Percentiles rank a stretch among this genome's conserved stretches.
phyloP scores from a whole-genome alignment of 1,140 invertebrate species.

The Trachymyrmex cornetzi region DNA sequence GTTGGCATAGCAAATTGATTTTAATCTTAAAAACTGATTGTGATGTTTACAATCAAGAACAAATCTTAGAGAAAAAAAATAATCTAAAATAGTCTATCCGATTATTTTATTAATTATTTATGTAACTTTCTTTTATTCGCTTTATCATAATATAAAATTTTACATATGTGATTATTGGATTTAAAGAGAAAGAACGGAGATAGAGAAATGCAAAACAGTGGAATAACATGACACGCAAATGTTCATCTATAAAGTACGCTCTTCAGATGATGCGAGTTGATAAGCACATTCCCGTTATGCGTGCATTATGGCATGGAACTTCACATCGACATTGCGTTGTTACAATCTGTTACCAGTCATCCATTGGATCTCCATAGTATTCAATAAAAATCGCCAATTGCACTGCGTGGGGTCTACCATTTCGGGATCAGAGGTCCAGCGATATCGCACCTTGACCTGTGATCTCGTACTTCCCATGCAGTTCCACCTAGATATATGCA shows the following conservation, averaged over 20 bases:
- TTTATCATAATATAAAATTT: background rate
- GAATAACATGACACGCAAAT: background rate
- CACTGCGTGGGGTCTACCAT: constrained; percentile 11
- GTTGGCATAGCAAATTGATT: constrained; percentile 50
- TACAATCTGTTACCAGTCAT: constrained; percentile 70
- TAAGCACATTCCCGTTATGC: constrained; percentile 57
- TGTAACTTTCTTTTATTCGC: background rate
- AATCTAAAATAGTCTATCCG: background rate
- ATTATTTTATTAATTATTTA: background rate
- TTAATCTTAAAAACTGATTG: constrained; percentile 22
- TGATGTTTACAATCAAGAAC: background rate
- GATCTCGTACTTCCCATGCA: constrained; percentile 70
- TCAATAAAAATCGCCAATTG: constrained; percentile 66
- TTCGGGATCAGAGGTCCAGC: constrained; percentile 56
- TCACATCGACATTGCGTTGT: constrained; percentile 38
- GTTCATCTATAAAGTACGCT: constrained; percentile 34
- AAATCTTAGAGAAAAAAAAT: background rate
- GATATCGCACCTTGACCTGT: constrained; percentile 66
- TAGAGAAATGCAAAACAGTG: background rate
- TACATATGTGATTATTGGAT: background rate
- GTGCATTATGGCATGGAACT: constrained; percentile 41
- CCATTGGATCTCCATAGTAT: constrained; percentile 68
- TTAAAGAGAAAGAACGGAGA: constrained; percentile 21
- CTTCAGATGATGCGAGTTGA: constrained; percentile 65
- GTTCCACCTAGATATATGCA: constrained; percentile 63